These are phyloP conservation scores for Drepana arcuata DNA, from an alignment of 1,140 invertebrate species.

Conservation along the genomic window DNA sequence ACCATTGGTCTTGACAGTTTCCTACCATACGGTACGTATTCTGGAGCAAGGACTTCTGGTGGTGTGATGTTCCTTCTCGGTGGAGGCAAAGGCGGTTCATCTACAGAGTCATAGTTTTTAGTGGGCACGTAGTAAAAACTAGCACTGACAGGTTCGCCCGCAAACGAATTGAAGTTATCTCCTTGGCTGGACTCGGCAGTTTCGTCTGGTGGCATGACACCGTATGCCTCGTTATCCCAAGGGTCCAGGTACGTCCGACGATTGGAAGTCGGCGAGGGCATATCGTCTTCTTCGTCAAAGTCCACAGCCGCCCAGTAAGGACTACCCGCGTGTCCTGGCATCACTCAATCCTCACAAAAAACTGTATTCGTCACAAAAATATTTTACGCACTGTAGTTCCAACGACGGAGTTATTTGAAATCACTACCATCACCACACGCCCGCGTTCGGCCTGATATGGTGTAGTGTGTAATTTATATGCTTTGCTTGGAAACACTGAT, in stretches of 20 bases:
- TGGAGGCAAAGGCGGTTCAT: slow-evolving; percentile 32
- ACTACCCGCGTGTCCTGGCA: slow-evolving; percentile 57
- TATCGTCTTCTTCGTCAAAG: slow-evolving; percentile 70
- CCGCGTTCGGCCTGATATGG: slow-evolving; percentile 49
- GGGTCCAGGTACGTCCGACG: slow-evolving; percentile 78
- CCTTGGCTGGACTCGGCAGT: slow-evolving; percentile 62
- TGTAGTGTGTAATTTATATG: slow-evolving; percentile 38
- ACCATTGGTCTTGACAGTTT: slow-evolving; percentile 34
- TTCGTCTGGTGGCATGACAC: slow-evolving; percentile 74
- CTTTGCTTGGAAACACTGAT: slow-evolving; percentile 36
- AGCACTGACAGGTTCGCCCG: slow-evolving; percentile 69
- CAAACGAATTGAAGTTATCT: slow-evolving; percentile 63
- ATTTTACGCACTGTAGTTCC: slow-evolving; percentile 27
- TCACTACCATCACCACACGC: slow-evolving; percentile 44
- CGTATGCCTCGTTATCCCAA: slow-evolving; percentile 82
- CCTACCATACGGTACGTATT: slow-evolving; percentile 41
- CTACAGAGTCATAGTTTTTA: slow-evolving; percentile 59
- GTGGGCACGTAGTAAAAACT: slow-evolving; percentile 72
- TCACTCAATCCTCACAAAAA: slow-evolving; percentile 24
- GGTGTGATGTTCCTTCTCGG: slow-evolving; percentile 30
- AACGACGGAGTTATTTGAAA: slow-evolving; percentile 24
- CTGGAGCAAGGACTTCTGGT: slow-evolving; percentile 39
- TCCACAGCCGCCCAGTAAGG: slow-evolving; percentile 72
- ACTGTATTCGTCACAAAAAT: slow-evolving; percentile 16
- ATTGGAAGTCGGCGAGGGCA: slow-evolving; percentile 33